Base-by-base conservation (phyloP, 2,113 vertebrate genomes). In the Indri indri region DNA sequence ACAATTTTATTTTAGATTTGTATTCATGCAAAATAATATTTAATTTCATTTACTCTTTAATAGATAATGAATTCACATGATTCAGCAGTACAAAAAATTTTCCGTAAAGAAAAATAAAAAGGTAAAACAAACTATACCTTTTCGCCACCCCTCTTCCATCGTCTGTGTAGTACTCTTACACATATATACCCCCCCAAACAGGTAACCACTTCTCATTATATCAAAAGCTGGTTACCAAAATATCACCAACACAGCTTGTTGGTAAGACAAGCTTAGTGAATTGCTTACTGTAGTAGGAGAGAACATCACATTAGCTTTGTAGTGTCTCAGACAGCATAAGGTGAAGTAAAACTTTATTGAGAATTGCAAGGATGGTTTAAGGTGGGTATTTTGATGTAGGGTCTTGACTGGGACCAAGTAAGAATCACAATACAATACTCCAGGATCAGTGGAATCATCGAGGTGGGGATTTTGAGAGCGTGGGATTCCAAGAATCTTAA, bases 41-140 rank as follows among this genome's bases (percentile, higher is more conserved):
- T 91, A 34, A 74, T 34, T 61, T 66, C 47, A 68, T 37, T 80
- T 94, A 45, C 17, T 59, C 63, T 95, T 95, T 81, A 79, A 90
- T 45, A 79, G n/a, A 74, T 45, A 61, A 88, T 34, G 11, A 10
- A 80, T 20, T 91, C 71, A n/a, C 27, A 63, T 88, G 23, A 82
- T 37, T 63, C 30, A 81, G 50, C 1, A 50, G 23, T 68, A 54
- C 9, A 66, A 54, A 93, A 50, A 40, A 1, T 13, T 40, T 40
- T 52, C 23, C 40, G 17, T 71, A n/a, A 88, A 93, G 34, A 20
- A 59, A 91, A 81, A 42, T 27, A 81, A 45, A 74, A 59, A 59
- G 12, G 23, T 25, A 61, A 83, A 85, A 79, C 18, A 42, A 90
- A 50, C 59, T 68, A 76, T 47, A 4, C 18, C 34, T 90, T 54